A percentile compares a stretch with the other conserved stretches of the same genome.
These are phyloP conservation scores for Euborellia annulipes DNA, from an alignment of 1,140 invertebrate genomes.

Conservation along the genomic window DNA sequence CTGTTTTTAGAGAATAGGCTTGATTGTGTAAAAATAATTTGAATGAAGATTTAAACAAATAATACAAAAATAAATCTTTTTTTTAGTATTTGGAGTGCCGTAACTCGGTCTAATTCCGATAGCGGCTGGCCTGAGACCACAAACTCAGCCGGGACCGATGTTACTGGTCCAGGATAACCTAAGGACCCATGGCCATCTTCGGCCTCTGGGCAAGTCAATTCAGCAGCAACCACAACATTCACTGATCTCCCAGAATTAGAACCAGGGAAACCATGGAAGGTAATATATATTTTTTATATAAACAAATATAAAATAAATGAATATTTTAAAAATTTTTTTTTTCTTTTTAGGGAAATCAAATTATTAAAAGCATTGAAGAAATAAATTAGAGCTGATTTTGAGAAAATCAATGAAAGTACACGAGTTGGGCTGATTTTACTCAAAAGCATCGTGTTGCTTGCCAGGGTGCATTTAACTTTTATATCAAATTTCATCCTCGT, in stretches of 20 bases:
- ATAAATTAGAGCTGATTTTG: too few species aligned
- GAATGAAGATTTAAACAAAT: too few species aligned
- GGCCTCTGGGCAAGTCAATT: slow-evolving; percentile 37
- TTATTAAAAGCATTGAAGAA: slow-evolving; percentile 86
- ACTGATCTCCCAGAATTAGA: slow-evolving; percentile 91
- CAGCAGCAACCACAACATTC: slow-evolving; percentile 48
- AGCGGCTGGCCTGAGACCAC: slow-evolving; percentile 60
- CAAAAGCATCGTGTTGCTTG: too few species aligned
- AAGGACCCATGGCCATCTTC: slow-evolving; percentile 52
- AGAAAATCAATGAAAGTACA: too few species aligned
- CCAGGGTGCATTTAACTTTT: too few species aligned
- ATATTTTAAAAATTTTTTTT: too few species aligned
- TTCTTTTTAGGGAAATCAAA: slow-evolving; percentile 59
- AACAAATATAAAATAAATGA: too few species aligned
- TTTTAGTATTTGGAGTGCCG: slow-evolving; percentile 51
- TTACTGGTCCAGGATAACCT: slow-evolving; percentile 39
- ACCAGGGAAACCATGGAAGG: slow-evolving; percentile 95
- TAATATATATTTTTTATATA: slow-evolving; percentile 31
- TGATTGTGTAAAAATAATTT: too few species aligned
- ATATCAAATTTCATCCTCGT: too few species aligned
- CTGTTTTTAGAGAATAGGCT: too few species aligned
- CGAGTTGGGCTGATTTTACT: too few species aligned
- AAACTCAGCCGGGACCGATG: slow-evolving; percentile 28
- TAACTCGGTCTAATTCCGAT: slow-evolving; percentile 40
- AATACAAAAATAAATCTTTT: too few species aligned